Evolutionary conservation across 2,888 invertebrate genomes (phyloP), one percentile per base, ranked within the genome.

Genomic region (Hirtodrosophila alboralis): DNA sequence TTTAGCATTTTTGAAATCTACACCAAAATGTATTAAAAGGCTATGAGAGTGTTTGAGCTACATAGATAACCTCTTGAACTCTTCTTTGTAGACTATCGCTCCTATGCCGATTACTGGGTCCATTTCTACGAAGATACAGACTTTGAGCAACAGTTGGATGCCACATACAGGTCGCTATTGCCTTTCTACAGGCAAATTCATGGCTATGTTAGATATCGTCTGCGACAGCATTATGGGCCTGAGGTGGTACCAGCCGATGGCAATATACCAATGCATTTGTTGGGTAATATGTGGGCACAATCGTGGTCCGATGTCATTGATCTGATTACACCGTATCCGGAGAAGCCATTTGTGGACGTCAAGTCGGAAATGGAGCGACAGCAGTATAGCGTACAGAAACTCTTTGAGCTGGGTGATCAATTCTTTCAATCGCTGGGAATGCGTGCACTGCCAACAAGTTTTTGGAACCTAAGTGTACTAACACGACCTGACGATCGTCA

Each of bases 261-360:
- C 49, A 94, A 95, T 1, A 95, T 96, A 48, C 96, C 96, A 0
- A 95, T 95, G 12, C 95, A 96, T 91, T 90, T 96, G 21, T 88
- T 95, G 61, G 95, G 95, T 92, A 90, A 96, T 84, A 94, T 96
- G 94, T 96, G 96, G 96, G 94, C 94, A 0, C 96, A 97, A 88
- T 92, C 92, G 0, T 96, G 96, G 96, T 91, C 90, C 38, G 76
- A 87, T 23, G 77, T 88, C 0, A 76, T 84, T 6, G 88, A 89
- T 1, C 92, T 94, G 45, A 93, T 95, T 4, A 93, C 93, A 1
- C 96, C 97, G 0, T 95, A 92, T 84, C 94, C 95, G 0, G 93
- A 94, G 61, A 94, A 94, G 70, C 91, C 93, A 10, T 92, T 93
- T 58, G 91, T 94, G 0, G 95, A 96, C 88, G 93, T 96, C 8